Evolutionary conservation across 2,797 vertebrate genomes (phyloP).

Genomic region (Chaetophractus vellerosus): DNA sequence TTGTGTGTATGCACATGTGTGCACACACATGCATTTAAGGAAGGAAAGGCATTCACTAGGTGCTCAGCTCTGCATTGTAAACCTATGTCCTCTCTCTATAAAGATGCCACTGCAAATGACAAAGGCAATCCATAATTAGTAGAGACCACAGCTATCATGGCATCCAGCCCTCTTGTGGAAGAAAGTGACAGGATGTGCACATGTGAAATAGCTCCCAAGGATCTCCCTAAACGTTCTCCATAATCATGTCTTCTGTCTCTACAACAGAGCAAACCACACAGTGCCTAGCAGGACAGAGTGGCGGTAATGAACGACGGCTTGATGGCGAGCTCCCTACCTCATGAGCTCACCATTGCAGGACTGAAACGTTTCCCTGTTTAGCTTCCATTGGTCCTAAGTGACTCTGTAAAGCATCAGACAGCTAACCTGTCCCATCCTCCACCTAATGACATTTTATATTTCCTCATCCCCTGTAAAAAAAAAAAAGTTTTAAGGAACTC

Average conservation of each 20-base stretch:
- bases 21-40: not conserved
- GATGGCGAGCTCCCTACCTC: not conserved
- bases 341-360: not conserved
- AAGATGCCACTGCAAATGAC: not conserved
- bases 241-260: not conserved
- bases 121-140: constrained; percentile 39
- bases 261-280: not conserved
- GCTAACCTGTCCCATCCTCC: not conserved
- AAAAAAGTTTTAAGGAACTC: not conserved
- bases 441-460: not conserved
- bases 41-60: not conserved
- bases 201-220: not conserved
- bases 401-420: not conserved
- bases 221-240: not conserved
- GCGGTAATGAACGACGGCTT: not conserved
- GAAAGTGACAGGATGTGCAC: not conserved
- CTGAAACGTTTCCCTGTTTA: not conserved
- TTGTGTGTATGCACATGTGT: not conserved
- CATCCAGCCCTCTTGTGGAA: not conserved
- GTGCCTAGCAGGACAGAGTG: not conserved
- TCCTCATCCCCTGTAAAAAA: not conserved
- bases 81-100: not conserved
- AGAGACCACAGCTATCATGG: not conserved
- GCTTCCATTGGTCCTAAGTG: not conserved
- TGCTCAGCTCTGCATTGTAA: not conserved